Percentiles rank a stretch among this genome's conserved stretches.
Evolutionary conservation across 1,140 invertebrate species (phyloP).

Genomic region (Penaeus chinensis): DNA sequence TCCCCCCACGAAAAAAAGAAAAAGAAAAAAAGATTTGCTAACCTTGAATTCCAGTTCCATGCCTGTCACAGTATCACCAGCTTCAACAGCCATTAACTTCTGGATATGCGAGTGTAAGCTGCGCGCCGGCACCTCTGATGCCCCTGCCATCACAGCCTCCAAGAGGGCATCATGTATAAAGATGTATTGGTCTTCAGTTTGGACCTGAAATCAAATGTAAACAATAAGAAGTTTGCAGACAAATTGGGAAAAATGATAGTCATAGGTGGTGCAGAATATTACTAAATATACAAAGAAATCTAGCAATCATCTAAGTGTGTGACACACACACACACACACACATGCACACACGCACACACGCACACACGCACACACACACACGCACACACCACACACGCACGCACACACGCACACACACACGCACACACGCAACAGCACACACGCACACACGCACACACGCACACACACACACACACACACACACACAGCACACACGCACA

Average conservation of each 20-base stretch:
- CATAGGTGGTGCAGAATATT: background rate
- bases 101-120: slow-evolving; percentile 95
- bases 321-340: no score
- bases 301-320: no score
- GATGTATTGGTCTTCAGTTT: slow-evolving; percentile 99
- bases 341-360: no score
- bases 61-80: slow-evolving; percentile 85
- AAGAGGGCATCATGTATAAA: slow-evolving; percentile 98
- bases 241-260: background rate
- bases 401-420: no score
- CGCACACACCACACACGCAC: no score
- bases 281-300: no score
- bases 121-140: slow-evolving; percentile 91
- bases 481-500: no score
- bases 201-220: slow-evolving; percentile 70
- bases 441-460: no score
- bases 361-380: no score
- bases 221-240: background rate
- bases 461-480: no score
- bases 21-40: slow-evolving; percentile 28
- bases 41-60: slow-evolving; percentile 99
- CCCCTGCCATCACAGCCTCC: slow-evolving; percentile 95
- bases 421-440: no score
- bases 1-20: background rate
- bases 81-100: slow-evolving; percentile 81